A percentile compares a stretch with the other conserved stretches of the same genome.
Conservation (phyloP, 2,797 vertebrate species). For the Mormyrops attenuatus region DNA sequence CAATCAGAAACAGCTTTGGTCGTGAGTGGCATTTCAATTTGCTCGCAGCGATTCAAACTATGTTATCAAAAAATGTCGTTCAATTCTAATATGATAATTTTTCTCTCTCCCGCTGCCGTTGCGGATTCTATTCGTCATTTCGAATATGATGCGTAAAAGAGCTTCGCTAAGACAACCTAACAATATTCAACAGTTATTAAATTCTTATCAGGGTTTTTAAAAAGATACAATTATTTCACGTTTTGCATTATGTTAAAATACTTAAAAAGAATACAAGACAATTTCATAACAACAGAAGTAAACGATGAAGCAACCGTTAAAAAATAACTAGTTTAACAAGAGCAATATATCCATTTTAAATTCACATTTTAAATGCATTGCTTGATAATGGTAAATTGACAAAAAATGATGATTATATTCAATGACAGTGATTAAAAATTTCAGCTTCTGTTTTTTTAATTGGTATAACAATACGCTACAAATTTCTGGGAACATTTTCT, state of each 20-base stretch:
- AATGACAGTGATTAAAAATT: background rate
- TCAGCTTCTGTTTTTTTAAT: background rate
- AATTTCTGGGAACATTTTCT: background rate
- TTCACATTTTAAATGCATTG: background rate
- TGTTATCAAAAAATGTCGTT: conserved; percentile 46
- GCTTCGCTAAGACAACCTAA: background rate
- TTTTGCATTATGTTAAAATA: background rate
- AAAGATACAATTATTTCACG: background rate
- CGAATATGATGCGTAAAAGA: background rate
- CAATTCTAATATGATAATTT: conserved; percentile 15
- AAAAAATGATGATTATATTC: background rate
- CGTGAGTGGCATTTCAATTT: conserved; percentile 43
- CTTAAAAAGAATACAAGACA: background rate
- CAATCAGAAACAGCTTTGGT: conserved; percentile 25
- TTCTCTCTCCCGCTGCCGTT: background rate
- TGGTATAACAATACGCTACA: background rate
- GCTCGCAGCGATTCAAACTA: conserved; percentile 50
- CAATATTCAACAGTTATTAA: background rate
- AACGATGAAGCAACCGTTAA: background rate
- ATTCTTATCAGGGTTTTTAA: background rate
- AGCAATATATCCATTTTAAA: background rate
- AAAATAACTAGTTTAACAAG: background rate
- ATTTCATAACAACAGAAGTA: background rate
- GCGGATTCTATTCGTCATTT: background rate
- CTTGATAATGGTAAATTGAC: background rate